These are phyloP conservation scores for Onchidella celtica DNA, from an alignment of 2,888 invertebrate species.

Conservation along the genomic window DNA sequence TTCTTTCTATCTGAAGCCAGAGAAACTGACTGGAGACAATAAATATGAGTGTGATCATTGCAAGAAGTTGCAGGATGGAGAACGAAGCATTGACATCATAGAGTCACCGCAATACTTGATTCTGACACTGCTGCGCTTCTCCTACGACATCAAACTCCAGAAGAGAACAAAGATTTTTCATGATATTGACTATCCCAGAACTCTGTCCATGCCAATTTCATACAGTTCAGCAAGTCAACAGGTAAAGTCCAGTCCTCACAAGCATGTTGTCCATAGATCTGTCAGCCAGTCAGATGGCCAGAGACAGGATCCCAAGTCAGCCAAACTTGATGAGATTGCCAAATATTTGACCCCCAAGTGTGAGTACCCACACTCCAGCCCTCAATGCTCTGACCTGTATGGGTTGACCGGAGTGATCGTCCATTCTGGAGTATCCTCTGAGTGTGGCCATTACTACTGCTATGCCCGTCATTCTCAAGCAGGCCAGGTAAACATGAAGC, in stretches of 20 bases:
- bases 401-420: conserved; percentile 91
- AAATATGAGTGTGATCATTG: conserved; percentile 91
- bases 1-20: conserved; percentile 88
- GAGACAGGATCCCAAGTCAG: neutral
- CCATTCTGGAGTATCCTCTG: conserved; percentile 90
- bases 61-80: conserved; percentile 88
- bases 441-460: conserved; percentile 94
- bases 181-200: conserved; percentile 78
- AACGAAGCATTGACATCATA: conserved; percentile 86
- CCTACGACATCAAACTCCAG: conserved; percentile 86
- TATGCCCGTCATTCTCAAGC: conserved; percentile 82
- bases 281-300: neutral
- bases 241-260: neutral
- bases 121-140: conserved; percentile 90
- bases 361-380: neutral
- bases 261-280: neutral
- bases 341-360: conserved; percentile 15
- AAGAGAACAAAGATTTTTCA: conserved; percentile 88
- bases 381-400: conserved; percentile 82
- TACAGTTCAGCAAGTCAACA: neutral
- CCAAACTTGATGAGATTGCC: conserved; percentile 33
- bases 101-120: conserved; percentile 89
- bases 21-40: conserved; percentile 90
- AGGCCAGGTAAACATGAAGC: conserved; percentile 58
- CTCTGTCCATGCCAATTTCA: conserved; percentile 71